phyloP scores from a whole-genome alignment of 2,113 vertebrate species.

The Todiramphus saurophagus region DNA sequence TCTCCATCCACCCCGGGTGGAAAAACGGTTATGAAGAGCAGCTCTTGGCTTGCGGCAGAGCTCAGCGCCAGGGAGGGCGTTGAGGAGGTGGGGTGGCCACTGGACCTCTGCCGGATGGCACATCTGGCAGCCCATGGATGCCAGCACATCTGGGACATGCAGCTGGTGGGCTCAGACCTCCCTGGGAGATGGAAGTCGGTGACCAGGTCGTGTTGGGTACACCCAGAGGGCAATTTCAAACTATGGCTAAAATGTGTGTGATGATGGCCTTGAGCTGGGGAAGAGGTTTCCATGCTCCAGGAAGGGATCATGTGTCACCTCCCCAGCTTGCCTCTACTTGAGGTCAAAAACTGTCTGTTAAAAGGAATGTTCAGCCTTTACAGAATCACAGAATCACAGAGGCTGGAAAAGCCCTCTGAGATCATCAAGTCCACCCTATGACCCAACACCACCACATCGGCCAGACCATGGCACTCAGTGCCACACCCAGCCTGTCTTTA shows the following conservation, averaged over 20 bases:
- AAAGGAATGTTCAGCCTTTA: neutral
- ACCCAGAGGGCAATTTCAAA: neutral
- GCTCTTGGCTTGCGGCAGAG: neutral
- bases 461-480: no score
- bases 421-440: no score
- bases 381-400: no score
- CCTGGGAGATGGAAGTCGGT: neutral
- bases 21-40: neutral
- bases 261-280: neutral
- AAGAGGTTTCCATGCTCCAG: neutral
- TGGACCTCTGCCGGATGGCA: neutral
- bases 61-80: neutral
- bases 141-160: fast-evolving
- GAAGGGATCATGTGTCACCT: neutral
- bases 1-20: neutral
- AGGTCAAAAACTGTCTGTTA: neutral
- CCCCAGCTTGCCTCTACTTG: neutral
- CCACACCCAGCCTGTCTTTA: no score
- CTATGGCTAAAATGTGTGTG: neutral
- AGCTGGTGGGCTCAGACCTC: neutral
- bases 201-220: neutral
- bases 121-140: neutral
- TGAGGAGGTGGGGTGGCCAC: neutral
- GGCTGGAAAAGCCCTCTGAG: no score
- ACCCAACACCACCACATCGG: no score